phyloP scores from a whole-genome alignment of 2,888 invertebrate species.

The Macrophya annulata region DNA sequence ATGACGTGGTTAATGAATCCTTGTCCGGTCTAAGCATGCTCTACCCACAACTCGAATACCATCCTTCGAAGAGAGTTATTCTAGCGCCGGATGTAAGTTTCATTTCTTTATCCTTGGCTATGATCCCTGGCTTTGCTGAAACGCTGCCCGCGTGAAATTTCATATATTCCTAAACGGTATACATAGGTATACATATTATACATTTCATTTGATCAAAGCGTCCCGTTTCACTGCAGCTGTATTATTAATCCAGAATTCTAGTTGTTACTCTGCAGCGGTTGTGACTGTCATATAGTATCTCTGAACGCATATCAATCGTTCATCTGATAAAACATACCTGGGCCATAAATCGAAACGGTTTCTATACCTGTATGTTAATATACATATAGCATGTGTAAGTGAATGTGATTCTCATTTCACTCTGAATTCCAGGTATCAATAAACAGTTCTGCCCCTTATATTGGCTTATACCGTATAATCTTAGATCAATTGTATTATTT shows the following conservation, averaged over 20 bases:
- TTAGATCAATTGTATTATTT: no score
- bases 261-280: not conserved
- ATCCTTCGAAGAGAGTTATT: conserved; percentile 71
- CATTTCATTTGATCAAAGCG: not conserved
- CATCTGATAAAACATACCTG: not conserved
- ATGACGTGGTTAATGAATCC: conserved; percentile 72
- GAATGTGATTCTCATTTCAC: not conserved
- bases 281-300: not conserved
- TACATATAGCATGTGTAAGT: not conserved
- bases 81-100: conserved; percentile 71
- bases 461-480: no score
- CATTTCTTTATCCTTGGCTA: conserved; percentile 1
- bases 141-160: not conserved
- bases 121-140: not conserved
- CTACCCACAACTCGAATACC: conserved; percentile 74
- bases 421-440: conserved; percentile 1
- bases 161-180: not conserved
- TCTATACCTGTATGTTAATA: not conserved
- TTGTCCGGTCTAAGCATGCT: conserved; percentile 70
- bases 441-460: conserved; percentile 7
- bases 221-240: not conserved
- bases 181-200: no score
- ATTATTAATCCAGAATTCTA: not conserved
- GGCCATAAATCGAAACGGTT: not conserved
- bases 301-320: not conserved